These are phyloP conservation scores for Drosophila kikkawai DNA, from an alignment of 1,140 invertebrate genomes.

Conservation along the genomic window DNA sequence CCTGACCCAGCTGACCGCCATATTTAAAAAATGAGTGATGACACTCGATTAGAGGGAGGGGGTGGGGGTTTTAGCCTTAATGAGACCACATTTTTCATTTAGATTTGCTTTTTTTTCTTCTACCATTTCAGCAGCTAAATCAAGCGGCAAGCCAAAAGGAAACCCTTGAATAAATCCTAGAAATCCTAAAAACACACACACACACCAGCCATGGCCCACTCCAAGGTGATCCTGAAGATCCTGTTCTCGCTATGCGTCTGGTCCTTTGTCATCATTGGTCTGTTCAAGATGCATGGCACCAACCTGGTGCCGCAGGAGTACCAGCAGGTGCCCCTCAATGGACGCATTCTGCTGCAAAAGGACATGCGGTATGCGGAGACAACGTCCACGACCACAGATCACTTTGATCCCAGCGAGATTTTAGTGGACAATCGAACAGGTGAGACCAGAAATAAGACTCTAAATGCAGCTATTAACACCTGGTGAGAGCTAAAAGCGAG, in stretches of 20 bases:
- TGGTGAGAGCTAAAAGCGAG: neutral
- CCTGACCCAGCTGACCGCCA: conserved; percentile 24
- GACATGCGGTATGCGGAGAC: conserved; percentile 78
- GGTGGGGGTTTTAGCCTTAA: neutral
- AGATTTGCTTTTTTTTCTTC: too few species aligned
- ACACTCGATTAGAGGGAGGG: conserved; percentile 29
- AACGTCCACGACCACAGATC: conserved; percentile 83
- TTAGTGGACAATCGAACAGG: conserved; percentile 84
- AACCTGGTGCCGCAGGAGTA: conserved; percentile 80
- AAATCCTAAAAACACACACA: too few species aligned
- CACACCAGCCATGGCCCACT: conserved; percentile 70
- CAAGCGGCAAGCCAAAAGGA: neutral
- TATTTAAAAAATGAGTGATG: conserved; percentile 62
- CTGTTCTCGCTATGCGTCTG: conserved; percentile 83
- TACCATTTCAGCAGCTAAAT: conserved; percentile 12
- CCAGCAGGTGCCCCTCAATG: conserved; percentile 73
- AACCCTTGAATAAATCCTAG: neutral
- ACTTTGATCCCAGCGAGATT: conserved; percentile 83
- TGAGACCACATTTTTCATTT: neutral
- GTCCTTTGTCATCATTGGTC: conserved; percentile 84
- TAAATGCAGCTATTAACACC: neutral
- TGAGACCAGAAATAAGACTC: conserved; percentile 1
- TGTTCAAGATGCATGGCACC: conserved; percentile 84
- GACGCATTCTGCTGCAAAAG: conserved; percentile 81
- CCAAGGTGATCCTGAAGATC: conserved; percentile 83